Evolutionary conservation across 2,888 invertebrate species (phyloP).

Genomic region (Drosophila diplacantha): DNA sequence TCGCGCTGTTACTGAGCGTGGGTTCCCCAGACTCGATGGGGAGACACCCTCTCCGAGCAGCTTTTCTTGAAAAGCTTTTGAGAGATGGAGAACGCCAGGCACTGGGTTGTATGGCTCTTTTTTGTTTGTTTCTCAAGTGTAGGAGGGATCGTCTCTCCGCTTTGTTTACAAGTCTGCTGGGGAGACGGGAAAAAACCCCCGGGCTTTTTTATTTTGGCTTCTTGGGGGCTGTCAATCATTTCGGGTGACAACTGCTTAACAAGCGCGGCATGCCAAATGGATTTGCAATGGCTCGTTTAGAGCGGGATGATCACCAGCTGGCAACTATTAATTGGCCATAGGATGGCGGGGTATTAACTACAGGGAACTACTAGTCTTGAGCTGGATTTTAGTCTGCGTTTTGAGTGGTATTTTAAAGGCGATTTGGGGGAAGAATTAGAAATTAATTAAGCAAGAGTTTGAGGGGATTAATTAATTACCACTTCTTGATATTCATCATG

Average conservation of each 20-base stretch:
- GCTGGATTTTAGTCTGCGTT: slow-evolving; percentile 1
- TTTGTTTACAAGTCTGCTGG: slow-evolving; percentile 23
- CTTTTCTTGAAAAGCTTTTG: slow-evolving; percentile 34
- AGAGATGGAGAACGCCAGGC: slow-evolving; percentile 9
- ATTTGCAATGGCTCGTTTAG: slow-evolving; percentile 1
- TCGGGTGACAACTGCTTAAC: slow-evolving; percentile 6
- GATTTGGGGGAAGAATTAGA: not conserved
- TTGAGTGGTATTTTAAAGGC: not conserved
- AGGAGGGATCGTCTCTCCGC: slow-evolving; percentile 18
- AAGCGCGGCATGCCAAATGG: slow-evolving; percentile 17
- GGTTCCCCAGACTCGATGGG: slow-evolving; percentile 5
- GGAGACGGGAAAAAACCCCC: slow-evolving; percentile 20
- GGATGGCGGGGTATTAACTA: not conserved
- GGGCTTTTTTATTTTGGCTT: slow-evolving; percentile 1
- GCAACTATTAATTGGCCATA: slow-evolving; percentile 16
- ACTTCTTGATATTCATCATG: no score
- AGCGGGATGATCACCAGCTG: slow-evolving; percentile 7
- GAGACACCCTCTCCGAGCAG: slow-evolving; percentile 1
- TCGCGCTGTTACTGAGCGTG: slow-evolving; percentile 24
- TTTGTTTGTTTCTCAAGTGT: not conserved
- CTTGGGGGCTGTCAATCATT: slow-evolving; percentile 36
- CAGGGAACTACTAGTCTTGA: slow-evolving; percentile 20
- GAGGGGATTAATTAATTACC: not conserved
- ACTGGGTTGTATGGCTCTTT: not conserved
- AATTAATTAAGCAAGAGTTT: not conserved